Conservation (phyloP, 2,113 vertebrate species). For the Neolamprologus ventralis region DNA sequence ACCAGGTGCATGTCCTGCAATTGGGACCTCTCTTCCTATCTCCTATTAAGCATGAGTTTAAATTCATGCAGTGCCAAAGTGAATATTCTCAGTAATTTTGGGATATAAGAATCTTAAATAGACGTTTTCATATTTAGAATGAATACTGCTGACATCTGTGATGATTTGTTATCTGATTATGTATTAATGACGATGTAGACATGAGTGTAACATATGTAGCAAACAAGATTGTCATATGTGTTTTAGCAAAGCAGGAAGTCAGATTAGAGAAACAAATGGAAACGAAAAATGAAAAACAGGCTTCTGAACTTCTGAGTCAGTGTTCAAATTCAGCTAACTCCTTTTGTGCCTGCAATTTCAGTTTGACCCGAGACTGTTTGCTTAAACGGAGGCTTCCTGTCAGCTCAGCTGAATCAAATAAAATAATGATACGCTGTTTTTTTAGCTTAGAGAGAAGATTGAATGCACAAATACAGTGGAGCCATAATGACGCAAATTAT, state of each 20-base stretch:
- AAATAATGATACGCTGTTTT: neutral
- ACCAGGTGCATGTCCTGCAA: neutral
- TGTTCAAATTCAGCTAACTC: neutral
- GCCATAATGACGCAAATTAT: neutral
- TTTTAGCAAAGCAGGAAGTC: neutral
- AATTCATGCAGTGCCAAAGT: neutral
- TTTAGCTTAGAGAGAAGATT: neutral
- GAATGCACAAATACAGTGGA: neutral
- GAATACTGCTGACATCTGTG: neutral
- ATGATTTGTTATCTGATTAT: neutral
- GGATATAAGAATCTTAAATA: neutral
- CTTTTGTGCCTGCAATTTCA: neutral
- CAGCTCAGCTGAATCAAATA: neutral
- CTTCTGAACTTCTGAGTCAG: neutral
- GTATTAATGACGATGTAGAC: neutral
- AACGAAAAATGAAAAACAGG: neutral
- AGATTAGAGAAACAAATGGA: neutral
- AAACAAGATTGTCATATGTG: neutral
- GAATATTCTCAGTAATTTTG: neutral
- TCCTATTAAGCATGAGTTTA: neutral
- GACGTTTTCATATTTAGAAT: neutral
- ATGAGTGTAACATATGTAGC: neutral
- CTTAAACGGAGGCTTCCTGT: neutral
- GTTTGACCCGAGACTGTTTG: neutral
- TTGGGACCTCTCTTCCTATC: neutral